These are phyloP conservation scores for Drosophila paulistorum DNA, from an alignment of 1,140 invertebrate genomes.

Conservation along the genomic window DNA sequence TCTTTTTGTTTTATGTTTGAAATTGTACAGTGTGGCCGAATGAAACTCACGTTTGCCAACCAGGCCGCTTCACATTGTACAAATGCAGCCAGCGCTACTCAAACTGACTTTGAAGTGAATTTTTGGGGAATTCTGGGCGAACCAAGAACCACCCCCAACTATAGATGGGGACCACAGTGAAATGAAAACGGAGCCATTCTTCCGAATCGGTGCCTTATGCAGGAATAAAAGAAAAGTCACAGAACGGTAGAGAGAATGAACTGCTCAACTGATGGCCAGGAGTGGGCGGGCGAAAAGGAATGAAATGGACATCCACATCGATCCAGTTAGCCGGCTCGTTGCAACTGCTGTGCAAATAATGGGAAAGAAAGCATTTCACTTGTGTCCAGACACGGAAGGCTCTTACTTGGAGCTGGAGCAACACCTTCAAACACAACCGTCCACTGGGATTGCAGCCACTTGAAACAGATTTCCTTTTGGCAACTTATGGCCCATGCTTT, in stretches of 20 bases:
- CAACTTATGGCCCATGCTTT: slow-evolving; percentile 51
- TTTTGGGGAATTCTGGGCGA: slow-evolving; percentile 28
- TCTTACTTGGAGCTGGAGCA: neutral
- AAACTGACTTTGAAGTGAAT: slow-evolving; percentile 39
- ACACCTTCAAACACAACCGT: slow-evolving; percentile 44
- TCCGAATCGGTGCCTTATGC: slow-evolving; percentile 75
- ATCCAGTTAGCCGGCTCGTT: slow-evolving; percentile 43
- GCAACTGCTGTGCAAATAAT: slow-evolving; percentile 79
- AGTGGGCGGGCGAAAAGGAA: slow-evolving; percentile 15
- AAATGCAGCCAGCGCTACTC: slow-evolving; percentile 45
- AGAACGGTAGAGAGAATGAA: slow-evolving; percentile 32
- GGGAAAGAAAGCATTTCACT: slow-evolving; percentile 34
- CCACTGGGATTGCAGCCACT: slow-evolving; percentile 69
- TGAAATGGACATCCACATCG: slow-evolving; percentile 4
- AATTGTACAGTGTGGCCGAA: slow-evolving; percentile 25
- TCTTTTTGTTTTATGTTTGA: too few relatives aligned
- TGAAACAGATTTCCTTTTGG: slow-evolving; percentile 77
- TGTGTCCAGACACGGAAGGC: slow-evolving; percentile 36
- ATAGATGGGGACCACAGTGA: slow-evolving; percentile 15
- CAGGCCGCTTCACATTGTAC: slow-evolving; percentile 28
- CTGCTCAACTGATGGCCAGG: neutral
- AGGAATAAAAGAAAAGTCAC: slow-evolving; percentile 68
- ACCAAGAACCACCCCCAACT: neutral
- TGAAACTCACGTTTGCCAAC: slow-evolving; percentile 21
- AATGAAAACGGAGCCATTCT: slow-evolving; percentile 64